Evolutionary conservation across 2,797 vertebrate species (phyloP).

Genomic region (Schizothorax lantsangensis): DNA sequence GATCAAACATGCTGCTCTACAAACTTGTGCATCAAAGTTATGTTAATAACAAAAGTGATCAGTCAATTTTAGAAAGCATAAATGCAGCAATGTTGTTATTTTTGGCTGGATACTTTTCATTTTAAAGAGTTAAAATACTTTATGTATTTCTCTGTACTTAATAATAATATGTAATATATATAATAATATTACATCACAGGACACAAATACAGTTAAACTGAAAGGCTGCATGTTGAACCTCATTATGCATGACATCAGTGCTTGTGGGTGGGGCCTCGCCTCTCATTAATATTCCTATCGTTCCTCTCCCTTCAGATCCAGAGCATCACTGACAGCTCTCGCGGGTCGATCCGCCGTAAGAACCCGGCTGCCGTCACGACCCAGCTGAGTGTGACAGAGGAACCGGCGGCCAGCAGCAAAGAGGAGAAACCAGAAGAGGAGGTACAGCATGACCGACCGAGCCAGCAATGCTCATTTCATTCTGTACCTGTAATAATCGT

Average conservation of each 20-base stretch:
- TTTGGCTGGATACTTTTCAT: background rate
- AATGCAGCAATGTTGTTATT: background rate
- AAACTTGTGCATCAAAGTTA: background rate
- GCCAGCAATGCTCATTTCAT: background rate
- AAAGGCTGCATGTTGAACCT: background rate
- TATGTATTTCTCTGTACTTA: background rate
- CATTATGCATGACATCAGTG: background rate
- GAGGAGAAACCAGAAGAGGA: slow-evolving; percentile 96
- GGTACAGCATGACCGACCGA: slow-evolving; percentile 61
- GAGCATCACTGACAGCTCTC: slow-evolving; percentile 96
- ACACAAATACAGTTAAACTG: background rate
- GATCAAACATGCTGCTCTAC: background rate
- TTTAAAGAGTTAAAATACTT: background rate
- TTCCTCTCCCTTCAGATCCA: slow-evolving; percentile 84
- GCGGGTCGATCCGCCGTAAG: slow-evolving; percentile 96
- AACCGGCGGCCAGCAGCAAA: slow-evolving; percentile 85
- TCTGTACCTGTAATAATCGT: background rate
- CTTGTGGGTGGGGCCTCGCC: background rate
- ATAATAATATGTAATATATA: too few species aligned
- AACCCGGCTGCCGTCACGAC: slow-evolving; percentile 89
- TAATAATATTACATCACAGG: background rate
- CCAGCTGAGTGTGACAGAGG: slow-evolving; percentile 90
- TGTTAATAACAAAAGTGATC: background rate
- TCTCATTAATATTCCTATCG: slow-evolving; percentile 1
- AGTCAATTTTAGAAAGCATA: background rate